Conservation (phyloP, 2,797 vertebrate species). For the Otus scops region DNA sequence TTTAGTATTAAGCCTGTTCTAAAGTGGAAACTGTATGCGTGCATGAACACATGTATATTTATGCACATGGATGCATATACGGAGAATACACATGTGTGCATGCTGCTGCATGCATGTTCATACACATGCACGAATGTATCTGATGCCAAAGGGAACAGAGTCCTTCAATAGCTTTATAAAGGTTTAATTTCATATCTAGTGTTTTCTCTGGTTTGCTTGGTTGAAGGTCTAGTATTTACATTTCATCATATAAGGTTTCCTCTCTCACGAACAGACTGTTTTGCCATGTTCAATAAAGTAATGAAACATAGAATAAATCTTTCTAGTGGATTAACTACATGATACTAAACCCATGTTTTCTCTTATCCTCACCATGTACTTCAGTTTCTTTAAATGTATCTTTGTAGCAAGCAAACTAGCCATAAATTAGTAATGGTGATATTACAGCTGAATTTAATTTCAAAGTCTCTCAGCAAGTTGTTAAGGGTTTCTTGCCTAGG, state of each 20-base stretch:
- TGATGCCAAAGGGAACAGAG: background rate
- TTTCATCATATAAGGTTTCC: background rate
- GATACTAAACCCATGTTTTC: background rate
- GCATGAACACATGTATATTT: fast-evolving
- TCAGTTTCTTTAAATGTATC: slow-evolving; percentile 15
- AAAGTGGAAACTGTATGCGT: background rate
- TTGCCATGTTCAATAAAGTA: background rate
- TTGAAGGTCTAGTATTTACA: background rate
- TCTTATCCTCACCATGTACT: background rate
- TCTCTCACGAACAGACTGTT: background rate
- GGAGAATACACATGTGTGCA: background rate
- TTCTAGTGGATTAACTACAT: background rate
- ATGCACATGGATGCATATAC: background rate
- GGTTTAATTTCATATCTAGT: background rate
- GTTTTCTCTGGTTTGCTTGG: background rate
- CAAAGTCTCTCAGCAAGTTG: slow-evolving; percentile 51
- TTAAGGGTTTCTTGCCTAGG: slow-evolving; percentile 52
- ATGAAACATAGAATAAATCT: background rate
- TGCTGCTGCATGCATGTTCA: background rate
- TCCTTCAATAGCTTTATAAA: background rate
- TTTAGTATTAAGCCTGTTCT: background rate
- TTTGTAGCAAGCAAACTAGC: background rate
- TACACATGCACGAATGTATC: background rate
- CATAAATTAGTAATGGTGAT: slow-evolving; percentile 47
- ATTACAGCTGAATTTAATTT: slow-evolving; percentile 65